Percentiles rank a stretch among this genome's conserved stretches.
Evolutionary conservation across 92 coral and sea anemone genomes (phyloP).

Genomic region (Isaurus tuberculatus): DNA sequence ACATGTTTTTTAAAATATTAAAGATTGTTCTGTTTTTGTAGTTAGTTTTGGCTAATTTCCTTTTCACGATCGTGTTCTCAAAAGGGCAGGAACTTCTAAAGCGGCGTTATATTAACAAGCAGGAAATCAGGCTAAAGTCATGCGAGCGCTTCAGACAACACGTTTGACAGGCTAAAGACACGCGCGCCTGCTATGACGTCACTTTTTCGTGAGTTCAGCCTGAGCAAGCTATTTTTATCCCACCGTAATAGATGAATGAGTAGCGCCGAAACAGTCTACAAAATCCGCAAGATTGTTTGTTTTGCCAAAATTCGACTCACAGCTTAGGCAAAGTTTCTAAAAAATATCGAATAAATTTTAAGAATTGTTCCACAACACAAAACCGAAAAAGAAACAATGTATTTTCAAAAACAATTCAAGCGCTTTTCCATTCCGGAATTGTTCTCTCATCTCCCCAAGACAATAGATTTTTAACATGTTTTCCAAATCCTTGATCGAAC

Average conservation of each 20-base stretch:
- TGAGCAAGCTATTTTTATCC: constrained; percentile 32
- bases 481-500: neutral
- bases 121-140: constrained; percentile 51
- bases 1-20: neutral
- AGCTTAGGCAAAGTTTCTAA: neutral
- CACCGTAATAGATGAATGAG: constrained; percentile 8
- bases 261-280: neutral
- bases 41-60: constrained; percentile 1
- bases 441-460: neutral
- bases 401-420: neutral
- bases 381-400: neutral
- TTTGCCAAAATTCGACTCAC: neutral
- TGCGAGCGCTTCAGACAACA: constrained; percentile 41
- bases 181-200: constrained; percentile 45
- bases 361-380: neutral
- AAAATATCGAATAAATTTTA: neutral
- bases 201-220: constrained; percentile 52
- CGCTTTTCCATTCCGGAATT: neutral
- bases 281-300: neutral
- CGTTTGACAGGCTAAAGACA: constrained; percentile 43
- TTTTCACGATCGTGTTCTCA: constrained; percentile 27
- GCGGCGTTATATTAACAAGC: constrained; percentile 36
- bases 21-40: neutral
- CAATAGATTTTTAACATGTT: neutral
- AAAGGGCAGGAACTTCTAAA: constrained; percentile 34